Evolutionary conservation across 2,888 invertebrate species (phyloP).

Genomic region (Lochmaea crataegi): DNA sequence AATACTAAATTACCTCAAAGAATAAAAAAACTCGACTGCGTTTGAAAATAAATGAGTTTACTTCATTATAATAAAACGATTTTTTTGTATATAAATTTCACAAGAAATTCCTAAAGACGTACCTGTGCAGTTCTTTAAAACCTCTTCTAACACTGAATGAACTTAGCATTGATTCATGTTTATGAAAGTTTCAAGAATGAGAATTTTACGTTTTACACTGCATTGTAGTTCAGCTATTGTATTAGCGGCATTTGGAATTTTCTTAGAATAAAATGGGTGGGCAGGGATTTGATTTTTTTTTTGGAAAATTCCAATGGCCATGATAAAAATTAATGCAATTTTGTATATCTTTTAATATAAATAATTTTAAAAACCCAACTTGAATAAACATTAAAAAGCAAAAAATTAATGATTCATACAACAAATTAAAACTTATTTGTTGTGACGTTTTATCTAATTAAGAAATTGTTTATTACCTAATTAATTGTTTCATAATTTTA

Average conservation of each 20-base stretch:
- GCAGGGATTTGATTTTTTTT: neutral
- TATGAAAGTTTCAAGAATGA: conserved; percentile 16
- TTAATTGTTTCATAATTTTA: no score
- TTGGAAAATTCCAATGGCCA: neutral
- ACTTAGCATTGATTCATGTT: conserved; percentile 22
- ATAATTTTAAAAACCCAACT: no score
- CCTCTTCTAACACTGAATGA: conserved; percentile 22
- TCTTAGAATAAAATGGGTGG: conserved; percentile 11
- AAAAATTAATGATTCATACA: no score
- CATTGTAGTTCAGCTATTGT: conserved; percentile 19
- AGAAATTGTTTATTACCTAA: no score
- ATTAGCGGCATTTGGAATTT: conserved; percentile 8
- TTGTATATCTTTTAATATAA: no score
- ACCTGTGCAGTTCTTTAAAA: conserved; percentile 10
- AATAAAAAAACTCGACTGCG: no score
- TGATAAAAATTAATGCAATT: neutral
- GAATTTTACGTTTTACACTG: conserved; percentile 14
- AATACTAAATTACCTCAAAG: no score
- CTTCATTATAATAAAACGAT: neutral
- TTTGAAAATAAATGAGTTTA: neutral
- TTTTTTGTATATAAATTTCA: neutral
- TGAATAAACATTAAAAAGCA: no score
- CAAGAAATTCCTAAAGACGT: neutral
- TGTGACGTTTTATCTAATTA: no score
- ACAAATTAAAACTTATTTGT: no score